phyloP scores from a whole-genome alignment of 1,140 invertebrate genomes.

The Nebria ingens region DNA sequence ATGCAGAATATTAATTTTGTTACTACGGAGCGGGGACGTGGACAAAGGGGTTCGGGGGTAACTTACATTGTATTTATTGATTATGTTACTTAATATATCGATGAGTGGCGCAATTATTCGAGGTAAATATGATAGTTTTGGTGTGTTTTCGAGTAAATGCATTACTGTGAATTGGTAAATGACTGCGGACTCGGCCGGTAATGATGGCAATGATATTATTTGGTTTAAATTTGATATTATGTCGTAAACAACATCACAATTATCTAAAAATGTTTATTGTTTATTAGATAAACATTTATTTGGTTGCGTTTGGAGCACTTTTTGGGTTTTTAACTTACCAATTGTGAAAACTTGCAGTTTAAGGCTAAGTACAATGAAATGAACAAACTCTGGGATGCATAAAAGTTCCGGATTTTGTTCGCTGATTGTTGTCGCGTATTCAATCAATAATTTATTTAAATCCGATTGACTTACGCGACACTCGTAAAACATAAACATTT shows the following conservation, averaged over 20 bases:
- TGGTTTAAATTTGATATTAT: neutral
- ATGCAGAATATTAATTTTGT: no score
- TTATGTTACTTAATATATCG: neutral
- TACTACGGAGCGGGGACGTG: no score
- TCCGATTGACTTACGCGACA: no score
- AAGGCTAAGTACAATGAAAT: neutral
- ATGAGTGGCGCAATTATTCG: neutral
- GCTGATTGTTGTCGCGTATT: no score
- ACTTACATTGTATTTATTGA: neutral
- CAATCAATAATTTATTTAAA: no score
- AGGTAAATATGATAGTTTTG: neutral
- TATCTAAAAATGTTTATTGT: constrained; percentile 1
- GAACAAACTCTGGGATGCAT: neutral
- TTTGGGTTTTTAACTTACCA: no score
- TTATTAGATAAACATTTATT: no score
- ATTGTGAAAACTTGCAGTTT: neutral
- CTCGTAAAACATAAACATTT: no score
- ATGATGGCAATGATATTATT: neutral
- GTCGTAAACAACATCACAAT: neutral
- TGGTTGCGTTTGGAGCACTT: no score
- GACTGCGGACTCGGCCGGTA: neutral
- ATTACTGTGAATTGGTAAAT: neutral
- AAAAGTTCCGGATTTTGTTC: no score
- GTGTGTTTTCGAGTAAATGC: neutral
- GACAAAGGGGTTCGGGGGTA: no score